Evolutionary conservation across 1,140 invertebrate genomes (phyloP), one percentile per base, ranked within the genome.

Genomic region (Copidosoma floridanum): DNA sequence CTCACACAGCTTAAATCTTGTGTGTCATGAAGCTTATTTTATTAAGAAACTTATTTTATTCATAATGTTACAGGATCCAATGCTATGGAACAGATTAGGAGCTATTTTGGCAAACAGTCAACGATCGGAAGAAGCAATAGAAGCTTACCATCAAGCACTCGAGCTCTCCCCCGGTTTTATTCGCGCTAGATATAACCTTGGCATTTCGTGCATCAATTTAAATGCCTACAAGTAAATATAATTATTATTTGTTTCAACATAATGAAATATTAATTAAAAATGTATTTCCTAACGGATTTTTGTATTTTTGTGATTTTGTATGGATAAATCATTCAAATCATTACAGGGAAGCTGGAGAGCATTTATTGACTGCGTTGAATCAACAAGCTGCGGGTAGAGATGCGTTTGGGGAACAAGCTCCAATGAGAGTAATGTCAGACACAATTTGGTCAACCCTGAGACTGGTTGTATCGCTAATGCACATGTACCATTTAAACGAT

Each of bases 181-280:
- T 63, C 85, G 97, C 51, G 95, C 96, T 18, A 85, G 97, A 65
- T 99, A 97, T 72, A 99, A 99, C 82, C 88, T 99, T 52, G 97
- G 96, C 8, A 97, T 99, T 47, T 93, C 94, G 54, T 99, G 97
- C 75, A 93, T 98, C 73, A 97, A 98, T 82, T 84, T 99, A n/a
- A 89, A 89, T 68, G 92, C 93, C 23, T 91, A 98, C 71, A 93
- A 86, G 90, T 92, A 80, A 78, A 70, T 71, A 37, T 29, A 23
- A 37, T 18, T 44, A 14, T n/a, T n/a, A n/a, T n/a, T n/a, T n/a
- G n/a, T n/a, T n/a, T n/a, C n/a, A n/a, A n/a, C n/a, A n/a, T n/a
- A n/a, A n/a, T n/a, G n/a, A n/a, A n/a, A n/a, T n/a, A n/a, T n/a
- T n/a, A n/a, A n/a, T n/a, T n/a, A n/a, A n/a, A n/a, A n/a, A n/a